Conservation (phyloP, 2,113 vertebrate genomes). For the Panthera leo region DNA sequence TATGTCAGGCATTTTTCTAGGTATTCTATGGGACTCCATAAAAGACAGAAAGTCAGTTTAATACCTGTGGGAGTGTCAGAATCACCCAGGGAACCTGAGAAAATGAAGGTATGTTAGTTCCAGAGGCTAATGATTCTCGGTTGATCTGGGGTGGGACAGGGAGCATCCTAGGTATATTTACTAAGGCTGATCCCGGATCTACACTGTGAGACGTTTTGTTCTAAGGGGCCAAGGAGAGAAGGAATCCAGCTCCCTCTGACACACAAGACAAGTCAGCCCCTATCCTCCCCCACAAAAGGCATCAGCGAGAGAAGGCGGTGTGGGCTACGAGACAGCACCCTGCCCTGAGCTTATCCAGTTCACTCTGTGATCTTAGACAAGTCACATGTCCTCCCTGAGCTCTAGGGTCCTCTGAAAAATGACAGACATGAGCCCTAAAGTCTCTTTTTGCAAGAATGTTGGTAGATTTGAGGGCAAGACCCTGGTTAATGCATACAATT, state of each 20-base stretch:
- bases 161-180: not conserved
- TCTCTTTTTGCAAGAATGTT: not conserved
- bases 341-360: no score
- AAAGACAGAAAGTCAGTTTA: not conserved
- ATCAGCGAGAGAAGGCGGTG: accelerated
- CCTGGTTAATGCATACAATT: not conserved
- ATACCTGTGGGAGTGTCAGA: not conserved
- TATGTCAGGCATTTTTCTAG: not conserved
- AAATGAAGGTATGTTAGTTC: not conserved
- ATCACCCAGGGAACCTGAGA: not conserved
- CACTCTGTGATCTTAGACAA: not conserved
- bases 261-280: no score
- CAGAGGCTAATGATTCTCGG: not conserved
- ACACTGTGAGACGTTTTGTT: not conserved
- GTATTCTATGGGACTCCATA: not conserved
- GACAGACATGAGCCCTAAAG: not conserved
- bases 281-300: not conserved
- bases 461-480: not conserved
- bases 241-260: not conserved
- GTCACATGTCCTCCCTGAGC: not conserved
- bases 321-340: accelerated
- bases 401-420: not conserved
- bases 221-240: not conserved
- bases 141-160: not conserved
- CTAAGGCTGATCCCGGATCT: not conserved